Base-by-base conservation (phyloP, 2,888 invertebrate species). In the Dinocampus coccinellae region DNA sequence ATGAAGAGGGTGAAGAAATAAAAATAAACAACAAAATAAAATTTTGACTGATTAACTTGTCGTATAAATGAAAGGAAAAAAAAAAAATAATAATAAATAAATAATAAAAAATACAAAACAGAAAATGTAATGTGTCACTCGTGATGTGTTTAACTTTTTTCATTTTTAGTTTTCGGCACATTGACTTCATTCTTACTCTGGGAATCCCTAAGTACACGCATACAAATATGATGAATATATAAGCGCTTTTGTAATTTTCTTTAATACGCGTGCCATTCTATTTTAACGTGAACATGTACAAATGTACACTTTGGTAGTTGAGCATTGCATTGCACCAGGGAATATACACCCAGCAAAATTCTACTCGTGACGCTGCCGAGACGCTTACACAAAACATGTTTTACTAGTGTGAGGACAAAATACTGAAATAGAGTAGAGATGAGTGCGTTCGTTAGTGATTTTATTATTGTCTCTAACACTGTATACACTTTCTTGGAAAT, bases 221-320 rank as follows among this genome's bases (percentile, higher is more conserved):
- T n/a, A 47, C 7, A 29, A 29, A 0, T 9, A 47, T 47, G 16
- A 16, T 16, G 47, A 47, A 16, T 16, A 47, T 16, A 47, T n/a
- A 16, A 47, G n/a, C 47, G 70, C 71, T 75, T 78, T 80, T 78
- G 78, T 78, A 72, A 78, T 81, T 81, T 80, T 78, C 78, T 80
- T 81, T 81, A 78, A 80, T 79, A 78, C 77, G 75, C 78, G 77
- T 76, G 79, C 79, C 77, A 81, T 82, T 81, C 84, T 85, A 85
- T 85, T 85, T 85, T 80, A 76, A 79, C 80, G 72, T 82, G 77
- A 76, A 78, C 78, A 77, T 77, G 78, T 80, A 78, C 76, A 77
- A 81, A 70, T 52, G 70, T 79, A 77, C 80, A 79, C 79, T 81
- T 80, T 75, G 74, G 73, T 77, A 47, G 75, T 74, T 68, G 69